A percentile compares a stretch with the other conserved stretches of the same genome.
Conservation (phyloP, 2,888 invertebrate genomes). For the Meghimatium bilineatum region DNA sequence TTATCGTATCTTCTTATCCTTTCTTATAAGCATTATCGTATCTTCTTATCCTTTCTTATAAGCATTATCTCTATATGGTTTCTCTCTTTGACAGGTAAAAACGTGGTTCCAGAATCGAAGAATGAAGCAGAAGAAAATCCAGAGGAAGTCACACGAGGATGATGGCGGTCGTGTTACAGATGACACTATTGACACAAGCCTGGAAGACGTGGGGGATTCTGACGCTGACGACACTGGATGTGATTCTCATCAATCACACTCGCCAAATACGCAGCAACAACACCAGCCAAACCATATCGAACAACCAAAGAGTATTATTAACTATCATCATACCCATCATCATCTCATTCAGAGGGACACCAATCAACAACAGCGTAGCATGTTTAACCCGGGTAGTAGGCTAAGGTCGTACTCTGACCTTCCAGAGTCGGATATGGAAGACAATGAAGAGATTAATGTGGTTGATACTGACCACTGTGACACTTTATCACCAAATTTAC, state of each 20-base stretch:
- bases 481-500: background rate
- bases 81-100: slow-evolving; percentile 84
- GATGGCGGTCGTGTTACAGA: slow-evolving; percentile 47
- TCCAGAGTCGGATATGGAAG: slow-evolving; percentile 54
- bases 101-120: slow-evolving; percentile 98
- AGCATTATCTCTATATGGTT: background rate
- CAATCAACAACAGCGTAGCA: background rate
- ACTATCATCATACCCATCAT: slow-evolving; percentile 26
- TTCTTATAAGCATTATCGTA: too few relatives aligned
- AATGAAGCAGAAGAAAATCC: slow-evolving; percentile 82
- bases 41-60: too few relatives aligned
- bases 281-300: background rate
- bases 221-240: slow-evolving; percentile 43
- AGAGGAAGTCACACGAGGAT: slow-evolving; percentile 67
- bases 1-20: too few relatives aligned
- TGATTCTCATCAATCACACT: slow-evolving; percentile 24
- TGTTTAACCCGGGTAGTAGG: slow-evolving; percentile 2
- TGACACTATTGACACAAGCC: slow-evolving; percentile 49
- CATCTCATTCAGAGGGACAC: background rate
- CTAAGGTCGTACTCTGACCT: slow-evolving; percentile 47
- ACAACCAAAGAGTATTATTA: slow-evolving; percentile 11
- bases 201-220: slow-evolving; percentile 54
- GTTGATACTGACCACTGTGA: slow-evolving; percentile 62
- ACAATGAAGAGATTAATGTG: slow-evolving; percentile 68
- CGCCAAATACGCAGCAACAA: slow-evolving; percentile 3